These are phyloP conservation scores for Lasiurus borealis DNA, from an alignment of 2,113 vertebrate genomes.

Conservation along the genomic window DNA sequence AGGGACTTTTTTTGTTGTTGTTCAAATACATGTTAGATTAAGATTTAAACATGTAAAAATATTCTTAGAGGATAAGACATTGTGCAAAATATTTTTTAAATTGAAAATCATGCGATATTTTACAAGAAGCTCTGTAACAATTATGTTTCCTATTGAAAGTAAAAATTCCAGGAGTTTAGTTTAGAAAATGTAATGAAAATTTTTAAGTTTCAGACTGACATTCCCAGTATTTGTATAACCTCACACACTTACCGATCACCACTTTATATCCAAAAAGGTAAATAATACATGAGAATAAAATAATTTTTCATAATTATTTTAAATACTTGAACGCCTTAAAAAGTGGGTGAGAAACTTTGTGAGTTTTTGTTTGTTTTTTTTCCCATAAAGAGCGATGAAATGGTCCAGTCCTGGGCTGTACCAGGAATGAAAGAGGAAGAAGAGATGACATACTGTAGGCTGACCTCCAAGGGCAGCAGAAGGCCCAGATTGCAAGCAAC, in stretches of 20 bases:
- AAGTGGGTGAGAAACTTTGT: neutral
- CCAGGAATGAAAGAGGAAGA: neutral
- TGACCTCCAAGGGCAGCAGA: slow-evolving; percentile 12
- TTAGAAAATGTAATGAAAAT: slow-evolving; percentile 76
- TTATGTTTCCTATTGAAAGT: slow-evolving; percentile 67
- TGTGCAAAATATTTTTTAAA: slow-evolving; percentile 74
- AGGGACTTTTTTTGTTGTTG: slow-evolving; percentile 23
- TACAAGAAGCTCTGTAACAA: slow-evolving; percentile 66
- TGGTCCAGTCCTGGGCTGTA: neutral
- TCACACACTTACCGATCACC: slow-evolving; percentile 79
- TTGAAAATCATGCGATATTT: slow-evolving; percentile 71
- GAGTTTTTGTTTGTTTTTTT: neutral
- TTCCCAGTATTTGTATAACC: slow-evolving; percentile 75
- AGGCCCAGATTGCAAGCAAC: neutral
- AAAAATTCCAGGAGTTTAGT: slow-evolving; percentile 72
- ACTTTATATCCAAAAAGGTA: slow-evolving; percentile 80
- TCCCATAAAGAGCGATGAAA: neutral
- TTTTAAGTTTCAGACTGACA: slow-evolving; percentile 80
- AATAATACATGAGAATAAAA: slow-evolving; percentile 79
- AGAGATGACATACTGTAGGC: neutral
- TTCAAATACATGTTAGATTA: slow-evolving; percentile 63
- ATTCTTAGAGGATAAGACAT: slow-evolving; percentile 62
- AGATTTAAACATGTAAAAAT: slow-evolving; percentile 64
- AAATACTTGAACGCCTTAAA: slow-evolving; percentile 81
- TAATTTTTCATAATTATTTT: slow-evolving; percentile 87